Evolutionary conservation across 2,797 vertebrate species (phyloP).

Genomic region (Cebuella pygmaea): DNA sequence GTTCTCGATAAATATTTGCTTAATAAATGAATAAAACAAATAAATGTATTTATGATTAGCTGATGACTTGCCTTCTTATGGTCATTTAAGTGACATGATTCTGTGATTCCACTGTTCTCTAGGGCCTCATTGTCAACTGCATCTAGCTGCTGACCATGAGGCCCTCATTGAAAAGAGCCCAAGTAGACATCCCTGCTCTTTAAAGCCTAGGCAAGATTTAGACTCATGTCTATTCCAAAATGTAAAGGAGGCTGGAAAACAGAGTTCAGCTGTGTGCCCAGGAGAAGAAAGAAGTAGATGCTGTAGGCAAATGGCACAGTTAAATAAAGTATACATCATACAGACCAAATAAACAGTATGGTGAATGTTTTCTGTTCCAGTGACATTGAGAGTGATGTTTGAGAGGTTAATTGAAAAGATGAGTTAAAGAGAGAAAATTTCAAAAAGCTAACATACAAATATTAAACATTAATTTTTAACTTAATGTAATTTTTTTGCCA

Average conservation of each 20-base stretch:
- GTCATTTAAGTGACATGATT: not conserved
- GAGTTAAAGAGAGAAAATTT: not conserved
- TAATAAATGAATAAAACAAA: not conserved
- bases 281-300: not conserved
- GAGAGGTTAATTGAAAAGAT: not conserved
- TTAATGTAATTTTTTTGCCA: not conserved
- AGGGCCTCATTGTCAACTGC: not conserved
- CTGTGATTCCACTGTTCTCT: not conserved
- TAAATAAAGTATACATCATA: not conserved
- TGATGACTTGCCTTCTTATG: not conserved
- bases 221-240: not conserved
- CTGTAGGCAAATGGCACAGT: not conserved
- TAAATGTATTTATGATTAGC: not conserved
- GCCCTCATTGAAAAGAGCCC: not conserved
- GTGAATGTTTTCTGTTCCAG: not conserved
- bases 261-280: not conserved
- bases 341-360: not conserved
- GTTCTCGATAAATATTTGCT: not conserved
- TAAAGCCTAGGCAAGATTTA: not conserved
- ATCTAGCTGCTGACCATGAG: not conserved
- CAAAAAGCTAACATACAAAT: not conserved
- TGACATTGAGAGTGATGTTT: not conserved
- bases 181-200: not conserved
- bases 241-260: not conserved
- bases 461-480: conserved; percentile 14